phyloP scores from a whole-genome alignment of 1,140 invertebrate genomes.

The Condylostylus longicornis region DNA sequence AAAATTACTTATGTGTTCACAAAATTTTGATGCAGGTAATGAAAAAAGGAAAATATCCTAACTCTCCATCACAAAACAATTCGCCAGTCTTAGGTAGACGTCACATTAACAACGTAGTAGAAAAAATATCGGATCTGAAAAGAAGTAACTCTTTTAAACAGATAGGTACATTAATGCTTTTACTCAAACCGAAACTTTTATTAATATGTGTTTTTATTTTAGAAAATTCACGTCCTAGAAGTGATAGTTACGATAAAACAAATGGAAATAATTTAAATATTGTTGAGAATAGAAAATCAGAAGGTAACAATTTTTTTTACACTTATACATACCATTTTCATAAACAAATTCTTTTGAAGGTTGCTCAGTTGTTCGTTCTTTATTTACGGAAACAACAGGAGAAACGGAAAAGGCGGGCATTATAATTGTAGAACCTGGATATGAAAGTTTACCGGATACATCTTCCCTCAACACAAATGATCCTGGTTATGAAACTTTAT shows the following conservation, averaged over 20 bases:
- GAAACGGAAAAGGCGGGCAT: too few species aligned
- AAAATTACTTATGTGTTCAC: slow-evolving; percentile 10
- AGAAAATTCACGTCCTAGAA: too few species aligned
- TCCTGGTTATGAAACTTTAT: slow-evolving; percentile 43
- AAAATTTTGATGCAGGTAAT: slow-evolving; percentile 21
- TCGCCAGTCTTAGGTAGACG: slow-evolving; percentile 29
- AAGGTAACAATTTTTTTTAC: too few species aligned
- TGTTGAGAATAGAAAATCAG: slow-evolving; percentile 32
- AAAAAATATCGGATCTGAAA: too few species aligned
- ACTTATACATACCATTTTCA: too few species aligned
- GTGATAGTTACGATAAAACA: slow-evolving; percentile 29
- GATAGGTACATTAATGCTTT: too few species aligned
- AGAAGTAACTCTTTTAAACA: too few species aligned
- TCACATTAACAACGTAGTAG: too few species aligned
- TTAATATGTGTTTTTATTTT: too few species aligned
- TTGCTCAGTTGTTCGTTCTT: too few species aligned
- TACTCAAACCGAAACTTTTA: too few species aligned
- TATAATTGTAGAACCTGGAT: slow-evolving; percentile 31
- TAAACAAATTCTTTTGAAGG: not conserved
- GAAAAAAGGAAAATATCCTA: slow-evolving; percentile 30
- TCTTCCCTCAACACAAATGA: slow-evolving; percentile 35
- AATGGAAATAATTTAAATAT: slow-evolving; percentile 4
- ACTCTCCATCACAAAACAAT: slow-evolving; percentile 20
- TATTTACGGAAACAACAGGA: too few species aligned
- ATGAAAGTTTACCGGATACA: slow-evolving; percentile 33